These are phyloP conservation scores for Circaetus gallicus DNA, from an alignment of 2,113 vertebrate genomes.

Conservation along the genomic window DNA sequence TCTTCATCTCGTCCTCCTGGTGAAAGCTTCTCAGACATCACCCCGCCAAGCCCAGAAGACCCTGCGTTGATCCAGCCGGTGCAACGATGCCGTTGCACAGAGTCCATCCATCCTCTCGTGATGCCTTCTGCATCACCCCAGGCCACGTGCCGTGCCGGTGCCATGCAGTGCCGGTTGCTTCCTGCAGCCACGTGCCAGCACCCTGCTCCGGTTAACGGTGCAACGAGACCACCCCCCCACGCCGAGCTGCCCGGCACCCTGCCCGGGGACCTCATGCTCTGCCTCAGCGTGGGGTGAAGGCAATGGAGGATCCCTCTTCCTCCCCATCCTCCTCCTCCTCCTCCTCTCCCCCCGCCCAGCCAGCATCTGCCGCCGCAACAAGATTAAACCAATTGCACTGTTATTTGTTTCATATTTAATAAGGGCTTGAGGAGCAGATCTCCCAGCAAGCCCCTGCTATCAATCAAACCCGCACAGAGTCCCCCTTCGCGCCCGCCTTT, in stretches of 20 bases:
- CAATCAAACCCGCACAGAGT: conserved; percentile 45
- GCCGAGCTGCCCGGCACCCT: not conserved
- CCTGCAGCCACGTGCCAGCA: not conserved
- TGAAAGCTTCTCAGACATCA: not conserved
- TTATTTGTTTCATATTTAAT: conserved; percentile 67
- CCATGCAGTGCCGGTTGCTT: not conserved
- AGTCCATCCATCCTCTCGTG: not conserved
- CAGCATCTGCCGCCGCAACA: not conserved
- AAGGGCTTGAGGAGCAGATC: conserved; percentile 54
- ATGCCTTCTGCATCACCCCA: not conserved
- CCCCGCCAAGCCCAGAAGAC: not conserved
- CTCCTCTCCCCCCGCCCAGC: not conserved
- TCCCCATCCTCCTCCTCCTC: not conserved
- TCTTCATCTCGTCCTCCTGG: not conserved
- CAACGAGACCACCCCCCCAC: not conserved
- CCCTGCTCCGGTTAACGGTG: not conserved
- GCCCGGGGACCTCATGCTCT: not conserved
- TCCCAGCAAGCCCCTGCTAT: conserved; percentile 56
- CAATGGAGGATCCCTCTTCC: not conserved
- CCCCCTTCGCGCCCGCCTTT: not conserved
- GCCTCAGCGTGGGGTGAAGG: not conserved
- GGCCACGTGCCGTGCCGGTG: accelerated
- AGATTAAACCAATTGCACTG: conserved; percentile 52
- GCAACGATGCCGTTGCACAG: not conserved
- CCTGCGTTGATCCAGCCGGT: not conserved